Evolutionary conservation across 2,797 vertebrate species (phyloP), one percentile per base, ranked within the genome.

Genomic region (Sitta carolinensis): DNA sequence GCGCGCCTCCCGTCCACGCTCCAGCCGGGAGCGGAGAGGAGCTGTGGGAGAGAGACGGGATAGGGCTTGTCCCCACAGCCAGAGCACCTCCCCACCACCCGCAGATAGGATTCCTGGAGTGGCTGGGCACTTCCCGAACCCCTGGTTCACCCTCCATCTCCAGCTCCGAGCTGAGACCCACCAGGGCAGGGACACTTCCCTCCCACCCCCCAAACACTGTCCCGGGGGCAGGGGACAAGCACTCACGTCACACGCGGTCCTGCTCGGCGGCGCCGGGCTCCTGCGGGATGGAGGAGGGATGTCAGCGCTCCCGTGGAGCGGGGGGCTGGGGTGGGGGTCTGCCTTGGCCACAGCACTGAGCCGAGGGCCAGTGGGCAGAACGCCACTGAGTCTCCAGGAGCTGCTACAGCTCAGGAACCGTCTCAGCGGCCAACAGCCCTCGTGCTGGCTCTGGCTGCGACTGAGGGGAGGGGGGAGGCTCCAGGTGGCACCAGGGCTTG

Each of bases 211-310:
- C 9, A 0, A 70, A 4, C 48, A 2, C 3, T 8, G 7, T 57
- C 77, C 16, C 54, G 8, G 67, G 55, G 30, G 16, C 17, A 30
- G 30, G 90, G 80, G 42, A 52, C 3, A 8, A 79, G 57, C 57
- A 96, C 96, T 97, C 89, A 96, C 95, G 1, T 97, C 97, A 97
- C 83, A 95, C 92, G 50, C 75, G 83, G 87, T 96, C 87, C 50
- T 89, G 87, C 40, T 61, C 61, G 3, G 0, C 3, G 1, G n/a
- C 5, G 6, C 83, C 74, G 90, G 82, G 83, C 63, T 93, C 97
- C 97, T 97, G 92, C 15, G 38, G 82, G 78, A 63, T 9, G 62
- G 76, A 92, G 74, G 15, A 81, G 58, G 45, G 61, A 15, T 38
- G 50, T 81, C 67, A 63, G 72, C 0, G 1, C 22, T 63, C 38